phyloP scores from a whole-genome alignment of 2,888 invertebrate genomes.

The Caenorhabditis sp. region DNA sequence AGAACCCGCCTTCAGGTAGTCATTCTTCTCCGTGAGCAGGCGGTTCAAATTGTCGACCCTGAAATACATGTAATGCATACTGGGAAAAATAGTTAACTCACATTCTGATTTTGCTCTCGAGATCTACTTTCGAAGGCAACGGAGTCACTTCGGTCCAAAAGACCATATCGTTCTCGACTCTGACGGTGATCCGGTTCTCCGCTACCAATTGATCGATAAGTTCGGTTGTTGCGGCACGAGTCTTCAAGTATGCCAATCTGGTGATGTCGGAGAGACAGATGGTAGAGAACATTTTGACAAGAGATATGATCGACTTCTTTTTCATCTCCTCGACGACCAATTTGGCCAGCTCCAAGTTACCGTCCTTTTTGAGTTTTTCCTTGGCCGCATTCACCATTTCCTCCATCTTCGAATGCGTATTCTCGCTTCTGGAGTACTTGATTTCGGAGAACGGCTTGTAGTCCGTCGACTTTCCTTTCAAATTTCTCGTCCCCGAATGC shows the following conservation, averaged over 20 bases:
- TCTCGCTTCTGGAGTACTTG: slow-evolving; percentile 30
- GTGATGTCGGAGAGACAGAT: slow-evolving; percentile 35
- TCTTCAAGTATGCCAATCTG: slow-evolving; percentile 20
- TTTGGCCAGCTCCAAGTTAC: slow-evolving; percentile 60
- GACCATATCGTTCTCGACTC: slow-evolving; percentile 33
- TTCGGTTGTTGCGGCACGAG: neutral
- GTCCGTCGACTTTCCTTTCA: slow-evolving; percentile 24
- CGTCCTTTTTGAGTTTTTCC: slow-evolving; percentile 53
- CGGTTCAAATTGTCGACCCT: slow-evolving; percentile 54
- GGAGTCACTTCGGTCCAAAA: slow-evolving; percentile 47
- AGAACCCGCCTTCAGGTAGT: slow-evolving; percentile 6
- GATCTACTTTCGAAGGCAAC: slow-evolving; percentile 14
- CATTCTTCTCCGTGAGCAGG: slow-evolving; percentile 26
- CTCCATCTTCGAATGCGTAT: slow-evolving; percentile 32
- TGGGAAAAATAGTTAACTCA: slow-evolving; percentile 22
- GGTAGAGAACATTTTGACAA: slow-evolving; percentile 61
- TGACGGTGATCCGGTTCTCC: slow-evolving; percentile 38
- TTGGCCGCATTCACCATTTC: slow-evolving; percentile 7
- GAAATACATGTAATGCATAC: neutral
- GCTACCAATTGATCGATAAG: slow-evolving; percentile 33
- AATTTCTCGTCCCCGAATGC: neutral
- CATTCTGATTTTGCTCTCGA: slow-evolving; percentile 32
- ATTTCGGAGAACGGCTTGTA: slow-evolving; percentile 33
- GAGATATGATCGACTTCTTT: slow-evolving; percentile 58
- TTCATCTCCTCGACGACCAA: slow-evolving; percentile 48